These are phyloP conservation scores for Melanitta fusca DNA, from an alignment of 2,797 vertebrate genomes.

Conservation along the genomic window DNA sequence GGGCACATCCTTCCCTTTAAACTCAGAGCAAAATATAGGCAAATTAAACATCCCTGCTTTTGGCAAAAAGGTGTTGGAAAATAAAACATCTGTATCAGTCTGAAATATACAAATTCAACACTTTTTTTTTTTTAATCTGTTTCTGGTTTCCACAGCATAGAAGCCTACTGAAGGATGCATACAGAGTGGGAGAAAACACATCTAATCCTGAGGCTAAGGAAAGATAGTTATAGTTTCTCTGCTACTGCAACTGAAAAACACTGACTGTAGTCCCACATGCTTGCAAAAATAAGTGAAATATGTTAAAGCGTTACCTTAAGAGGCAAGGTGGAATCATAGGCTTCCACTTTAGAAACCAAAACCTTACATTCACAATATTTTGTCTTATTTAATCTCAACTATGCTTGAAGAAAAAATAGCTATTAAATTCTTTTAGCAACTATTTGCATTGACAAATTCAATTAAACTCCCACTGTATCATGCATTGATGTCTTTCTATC, in stretches of 20 bases:
- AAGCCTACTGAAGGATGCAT: background rate
- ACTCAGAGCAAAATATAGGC: background rate
- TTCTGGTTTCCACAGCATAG: background rate
- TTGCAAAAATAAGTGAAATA: conserved; percentile 25
- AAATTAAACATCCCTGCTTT: background rate
- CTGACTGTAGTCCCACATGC: background rate
- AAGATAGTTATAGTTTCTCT: background rate
- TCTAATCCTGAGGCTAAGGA: conserved; percentile 34
- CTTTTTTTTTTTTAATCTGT: background rate
- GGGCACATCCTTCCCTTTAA: background rate
- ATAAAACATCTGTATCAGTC: background rate
- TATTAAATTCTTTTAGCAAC: conserved; percentile 37
- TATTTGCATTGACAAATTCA: conserved; percentile 49
- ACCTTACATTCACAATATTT: conserved; percentile 36
- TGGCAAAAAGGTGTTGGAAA: background rate
- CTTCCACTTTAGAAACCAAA: conserved; percentile 17
- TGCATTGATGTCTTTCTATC: conserved; percentile 8
- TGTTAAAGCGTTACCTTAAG: background rate
- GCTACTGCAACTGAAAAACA: background rate
- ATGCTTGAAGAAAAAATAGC: background rate
- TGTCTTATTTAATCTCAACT: conserved; percentile 28
- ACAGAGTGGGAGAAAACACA: conserved; percentile 1
- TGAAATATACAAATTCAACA: conserved; percentile 20
- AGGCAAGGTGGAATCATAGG: background rate
- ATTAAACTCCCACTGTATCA: background rate